Conservation (phyloP, 53 echinoderm and acorn worm genomes). For the Astropecten irregularis region DNA sequence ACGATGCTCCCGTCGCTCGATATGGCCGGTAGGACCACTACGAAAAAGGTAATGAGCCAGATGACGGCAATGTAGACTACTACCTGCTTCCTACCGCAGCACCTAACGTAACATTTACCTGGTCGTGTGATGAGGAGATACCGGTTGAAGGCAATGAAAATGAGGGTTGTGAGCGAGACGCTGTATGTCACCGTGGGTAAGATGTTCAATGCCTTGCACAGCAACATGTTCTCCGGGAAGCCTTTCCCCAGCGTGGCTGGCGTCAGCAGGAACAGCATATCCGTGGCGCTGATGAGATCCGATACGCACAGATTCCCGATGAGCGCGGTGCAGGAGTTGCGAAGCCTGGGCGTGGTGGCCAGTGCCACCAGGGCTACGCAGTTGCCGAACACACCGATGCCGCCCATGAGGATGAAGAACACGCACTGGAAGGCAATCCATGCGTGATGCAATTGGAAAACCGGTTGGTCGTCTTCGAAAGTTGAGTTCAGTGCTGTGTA, state of each 20-base stretch:
- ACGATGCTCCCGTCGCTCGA: neutral
- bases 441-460: neutral
- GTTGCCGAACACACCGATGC: slow-evolving; percentile 51
- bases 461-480: neutral
- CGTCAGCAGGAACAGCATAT: neutral
- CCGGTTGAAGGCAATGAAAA: slow-evolving; percentile 66
- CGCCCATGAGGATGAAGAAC: slow-evolving; percentile 37
- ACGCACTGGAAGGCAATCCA: slow-evolving; percentile 30
- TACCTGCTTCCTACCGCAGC: slow-evolving; percentile 52
- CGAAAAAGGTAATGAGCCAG: slow-evolving; percentile 52
- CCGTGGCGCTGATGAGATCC: slow-evolving; percentile 2
- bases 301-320: slow-evolving; percentile 57
- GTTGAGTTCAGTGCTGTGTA: neutral
- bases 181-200: slow-evolving; percentile 6
- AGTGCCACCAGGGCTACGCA: slow-evolving; percentile 44
- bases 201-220: slow-evolving; percentile 7
- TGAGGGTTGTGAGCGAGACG: slow-evolving; percentile 62
- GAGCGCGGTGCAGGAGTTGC: slow-evolving; percentile 50
- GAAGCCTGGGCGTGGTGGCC: slow-evolving; percentile 46
- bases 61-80: slow-evolving; percentile 24
- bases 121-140: slow-evolving; percentile 68
- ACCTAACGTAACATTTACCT: slow-evolving; percentile 28
- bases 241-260: neutral
- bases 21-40: slow-evolving; percentile 20
- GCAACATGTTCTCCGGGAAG: slow-evolving; percentile 10